phyloP scores from a whole-genome alignment of 2,888 invertebrate species.

The Drosophila incognita region DNA sequence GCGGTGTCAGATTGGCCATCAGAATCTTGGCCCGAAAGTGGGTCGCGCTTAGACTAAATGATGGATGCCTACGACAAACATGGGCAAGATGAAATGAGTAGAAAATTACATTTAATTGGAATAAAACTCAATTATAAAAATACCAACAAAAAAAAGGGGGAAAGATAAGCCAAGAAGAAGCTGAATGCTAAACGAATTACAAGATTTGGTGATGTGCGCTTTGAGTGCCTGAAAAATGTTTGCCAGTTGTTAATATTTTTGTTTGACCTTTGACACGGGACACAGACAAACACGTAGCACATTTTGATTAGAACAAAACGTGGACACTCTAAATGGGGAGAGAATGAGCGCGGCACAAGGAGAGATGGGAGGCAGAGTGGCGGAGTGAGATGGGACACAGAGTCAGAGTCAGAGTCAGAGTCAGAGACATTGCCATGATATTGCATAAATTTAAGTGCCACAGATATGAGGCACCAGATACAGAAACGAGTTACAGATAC shows the following conservation, averaged over 20 bases:
- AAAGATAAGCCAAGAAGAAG: slow-evolving; percentile 1
- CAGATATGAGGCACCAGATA: slow-evolving; percentile 74
- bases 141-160: slow-evolving; percentile 17
- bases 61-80: slow-evolving; percentile 33
- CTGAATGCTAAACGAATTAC: slow-evolving; percentile 20
- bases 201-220: slow-evolving; percentile 20
- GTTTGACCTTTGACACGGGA: slow-evolving; percentile 46
- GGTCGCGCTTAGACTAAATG: slow-evolving; percentile 53
- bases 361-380: background rate
- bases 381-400: background rate
- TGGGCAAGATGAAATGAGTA: slow-evolving; percentile 34
- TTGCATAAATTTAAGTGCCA: slow-evolving; percentile 79
- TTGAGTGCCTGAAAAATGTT: slow-evolving; percentile 10
- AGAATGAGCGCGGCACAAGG: background rate
- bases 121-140: slow-evolving; percentile 53
- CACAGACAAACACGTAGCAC: slow-evolving; percentile 62
- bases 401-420: slow-evolving; percentile 7
- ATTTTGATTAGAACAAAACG: slow-evolving; percentile 73
- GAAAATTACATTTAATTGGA: slow-evolving; percentile 69
- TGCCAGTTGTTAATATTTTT: slow-evolving; percentile 41
- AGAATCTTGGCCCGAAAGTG: slow-evolving; percentile 50
- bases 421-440: slow-evolving; percentile 66
- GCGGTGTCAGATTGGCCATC: slow-evolving; percentile 19
- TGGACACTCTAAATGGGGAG: slow-evolving; percentile 32
- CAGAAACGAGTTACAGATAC: slow-evolving; percentile 78